These are phyloP conservation scores for Yponomeuta malinellus DNA, from an alignment of 2,888 invertebrate species.

Conservation along the genomic window DNA sequence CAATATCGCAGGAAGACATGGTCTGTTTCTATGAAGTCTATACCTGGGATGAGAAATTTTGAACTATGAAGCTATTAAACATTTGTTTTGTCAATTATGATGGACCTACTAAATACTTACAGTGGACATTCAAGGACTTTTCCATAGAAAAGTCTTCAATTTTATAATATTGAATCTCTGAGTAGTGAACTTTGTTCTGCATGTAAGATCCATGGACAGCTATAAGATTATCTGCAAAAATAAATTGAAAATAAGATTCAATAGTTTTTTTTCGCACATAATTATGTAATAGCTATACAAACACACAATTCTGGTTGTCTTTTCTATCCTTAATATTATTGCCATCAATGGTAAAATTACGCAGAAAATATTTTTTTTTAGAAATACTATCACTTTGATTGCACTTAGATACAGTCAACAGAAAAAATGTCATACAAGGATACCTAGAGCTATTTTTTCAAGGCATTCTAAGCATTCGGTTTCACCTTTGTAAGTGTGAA, in stretches of 20 bases:
- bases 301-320: no score
- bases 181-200: not conserved
- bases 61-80: not conserved
- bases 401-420: not conserved
- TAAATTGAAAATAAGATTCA: no score
- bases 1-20: constrained; percentile 23
- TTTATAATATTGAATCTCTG: constrained; percentile 2
- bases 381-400: not conserved
- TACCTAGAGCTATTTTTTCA: not conserved
- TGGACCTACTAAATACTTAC: constrained; percentile 22
- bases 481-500: not conserved
- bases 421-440: not conserved
- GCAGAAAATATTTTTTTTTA: not conserved
- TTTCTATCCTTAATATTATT: no score
- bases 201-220: not conserved
- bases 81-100: not conserved
- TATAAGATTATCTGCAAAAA: not conserved
- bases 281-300: no score
- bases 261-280: no score
- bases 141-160: constrained; percentile 17
- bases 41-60: constrained; percentile 21
- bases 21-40: constrained; percentile 30
- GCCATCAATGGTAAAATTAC: no score
- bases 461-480: not conserved
- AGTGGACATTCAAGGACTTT: constrained; percentile 19